These are phyloP conservation scores for Chondrilla cf. caribensis DNA, from an alignment of 37 sponge, comb jelly and placozoan genomes.

Conservation along the genomic window DNA sequence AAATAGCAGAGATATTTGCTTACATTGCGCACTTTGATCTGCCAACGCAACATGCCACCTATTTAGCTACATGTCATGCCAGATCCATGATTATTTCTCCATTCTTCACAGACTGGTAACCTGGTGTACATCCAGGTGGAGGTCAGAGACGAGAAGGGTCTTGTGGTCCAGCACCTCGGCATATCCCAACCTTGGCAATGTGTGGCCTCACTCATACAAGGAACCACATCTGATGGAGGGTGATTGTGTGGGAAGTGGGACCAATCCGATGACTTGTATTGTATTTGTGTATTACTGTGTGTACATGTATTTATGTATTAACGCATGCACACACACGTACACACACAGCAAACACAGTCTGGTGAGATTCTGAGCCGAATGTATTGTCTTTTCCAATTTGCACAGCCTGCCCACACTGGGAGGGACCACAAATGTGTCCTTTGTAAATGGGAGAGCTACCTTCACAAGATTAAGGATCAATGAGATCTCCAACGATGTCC, in stretches of 20 bases:
- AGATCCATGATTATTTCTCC: too few species aligned
- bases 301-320: neutral
- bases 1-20: too few species aligned
- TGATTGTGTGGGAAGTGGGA: too few species aligned
- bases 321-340: too few species aligned
- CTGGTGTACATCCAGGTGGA: conserved; percentile 61
- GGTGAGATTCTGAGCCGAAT: neutral
- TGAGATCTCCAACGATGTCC: conserved; percentile 31
- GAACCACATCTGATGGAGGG: neutral
- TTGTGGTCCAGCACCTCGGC: conserved; percentile 60
- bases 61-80: too few species aligned
- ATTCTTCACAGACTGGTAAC: conserved; percentile 61
- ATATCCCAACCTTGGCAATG: conserved; percentile 72
- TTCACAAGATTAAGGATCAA: conserved; percentile 75
- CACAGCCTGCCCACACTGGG: conserved; percentile 17
- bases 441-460: conserved; percentile 62
- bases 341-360: too few species aligned
- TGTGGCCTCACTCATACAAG: conserved; percentile 34
- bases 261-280: neutral
- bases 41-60: too few species aligned
- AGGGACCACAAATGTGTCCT: conserved; percentile 51
- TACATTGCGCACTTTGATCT: too few species aligned
- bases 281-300: neutral
- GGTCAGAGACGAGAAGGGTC: conserved; percentile 41
- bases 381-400: neutral